Percentiles rank a stretch among this genome's conserved stretches.
These are phyloP conservation scores for Dioctria rufipes DNA, from an alignment of 2,888 invertebrate species.

Conservation along the genomic window DNA sequence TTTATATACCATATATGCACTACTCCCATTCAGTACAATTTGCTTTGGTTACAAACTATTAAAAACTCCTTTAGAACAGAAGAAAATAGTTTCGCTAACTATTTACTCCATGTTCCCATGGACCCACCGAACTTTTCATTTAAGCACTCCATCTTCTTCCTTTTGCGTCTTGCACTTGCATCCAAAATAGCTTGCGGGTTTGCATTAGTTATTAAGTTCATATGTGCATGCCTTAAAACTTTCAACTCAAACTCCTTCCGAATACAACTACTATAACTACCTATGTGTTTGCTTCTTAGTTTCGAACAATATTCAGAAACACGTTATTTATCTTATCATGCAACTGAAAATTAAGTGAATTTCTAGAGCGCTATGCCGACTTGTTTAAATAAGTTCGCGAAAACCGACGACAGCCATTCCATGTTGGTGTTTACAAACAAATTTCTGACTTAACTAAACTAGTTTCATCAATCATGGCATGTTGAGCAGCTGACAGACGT, in stretches of 20 bases:
- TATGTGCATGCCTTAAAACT: not conserved
- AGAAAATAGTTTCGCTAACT: too few species aligned
- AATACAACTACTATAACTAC: too few species aligned
- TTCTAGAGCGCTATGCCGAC: not conserved
- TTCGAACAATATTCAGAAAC: not conserved
- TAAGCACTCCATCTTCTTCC: too few species aligned
- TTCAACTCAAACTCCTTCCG: not conserved
- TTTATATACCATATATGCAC: too few species aligned
- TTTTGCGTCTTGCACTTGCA: not conserved
- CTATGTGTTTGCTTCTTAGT: not conserved
- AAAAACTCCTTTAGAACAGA: too few species aligned
- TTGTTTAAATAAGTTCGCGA: constrained; percentile 5
- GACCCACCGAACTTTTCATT: too few species aligned
- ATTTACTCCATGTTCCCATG: too few species aligned
- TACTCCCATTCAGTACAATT: too few species aligned
- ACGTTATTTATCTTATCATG: not conserved
- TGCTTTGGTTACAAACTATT: too few species aligned
- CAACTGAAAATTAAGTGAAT: not conserved
- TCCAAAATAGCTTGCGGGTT: not conserved
- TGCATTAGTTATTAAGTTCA: not conserved
- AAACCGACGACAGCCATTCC: not conserved
- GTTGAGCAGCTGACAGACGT: constrained; percentile 19
- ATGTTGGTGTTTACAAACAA: constrained; percentile 27
- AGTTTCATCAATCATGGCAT: constrained; percentile 47
- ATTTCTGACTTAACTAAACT: constrained; percentile 35